These are phyloP conservation scores for Mythimna ferrago DNA, from an alignment of 2,888 invertebrate genomes.

Conservation along the genomic window DNA sequence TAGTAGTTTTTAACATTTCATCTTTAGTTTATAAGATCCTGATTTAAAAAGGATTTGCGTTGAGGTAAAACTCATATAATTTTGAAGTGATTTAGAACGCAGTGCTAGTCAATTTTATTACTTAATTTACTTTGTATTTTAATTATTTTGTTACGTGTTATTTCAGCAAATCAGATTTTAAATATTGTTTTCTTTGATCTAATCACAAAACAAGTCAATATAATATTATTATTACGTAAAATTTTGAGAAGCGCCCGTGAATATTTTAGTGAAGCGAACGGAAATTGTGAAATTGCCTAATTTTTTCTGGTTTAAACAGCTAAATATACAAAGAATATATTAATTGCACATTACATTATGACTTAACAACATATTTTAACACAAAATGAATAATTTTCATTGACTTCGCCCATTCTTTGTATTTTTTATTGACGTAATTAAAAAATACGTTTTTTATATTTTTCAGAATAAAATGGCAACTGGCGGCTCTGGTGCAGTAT, in stretches of 20 bases:
- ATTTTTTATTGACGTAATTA: not conserved
- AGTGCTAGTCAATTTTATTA: slow-evolving; percentile 27
- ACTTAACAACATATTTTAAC: not conserved
- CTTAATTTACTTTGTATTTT: not conserved
- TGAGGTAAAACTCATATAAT: slow-evolving; percentile 33
- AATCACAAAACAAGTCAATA: not conserved
- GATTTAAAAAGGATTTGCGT: slow-evolving; percentile 15
- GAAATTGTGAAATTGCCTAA: not conserved
- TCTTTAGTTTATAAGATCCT: slow-evolving; percentile 2
- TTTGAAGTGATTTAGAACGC: not conserved
- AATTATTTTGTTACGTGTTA: not conserved
- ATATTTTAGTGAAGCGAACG: not conserved
- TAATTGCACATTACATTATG: not conserved
- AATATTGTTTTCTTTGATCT: not conserved
- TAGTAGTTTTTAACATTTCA: slow-evolving; percentile 4
- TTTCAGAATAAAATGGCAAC: slow-evolving; percentile 76
- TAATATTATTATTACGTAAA: slow-evolving; percentile 20
- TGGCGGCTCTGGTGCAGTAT: slow-evolving; percentile 82
- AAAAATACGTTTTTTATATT: not conserved
- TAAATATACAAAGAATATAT: not conserved
- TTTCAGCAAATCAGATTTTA: too few species aligned
- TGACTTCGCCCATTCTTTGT: not conserved
- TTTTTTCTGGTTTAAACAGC: not conserved
- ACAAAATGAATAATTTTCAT: not conserved
- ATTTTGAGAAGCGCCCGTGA: not conserved